phyloP scores from a whole-genome alignment of 2,888 invertebrate genomes.

The Phyllotreta striolata region DNA sequence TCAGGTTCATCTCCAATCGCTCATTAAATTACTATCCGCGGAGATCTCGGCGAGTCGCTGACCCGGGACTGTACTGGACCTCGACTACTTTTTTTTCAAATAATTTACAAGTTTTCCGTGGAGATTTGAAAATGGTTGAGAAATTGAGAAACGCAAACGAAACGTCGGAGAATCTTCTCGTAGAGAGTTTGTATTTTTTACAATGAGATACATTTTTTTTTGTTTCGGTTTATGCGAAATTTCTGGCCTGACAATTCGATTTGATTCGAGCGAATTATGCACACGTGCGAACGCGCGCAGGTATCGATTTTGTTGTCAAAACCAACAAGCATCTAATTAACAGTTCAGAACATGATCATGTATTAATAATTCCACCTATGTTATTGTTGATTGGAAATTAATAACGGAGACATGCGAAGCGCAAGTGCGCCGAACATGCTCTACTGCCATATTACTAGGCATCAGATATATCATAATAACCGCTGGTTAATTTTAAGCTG shows the following conservation, averaged over 20 bases:
- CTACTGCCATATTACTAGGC: no score
- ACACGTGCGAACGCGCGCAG: neutral
- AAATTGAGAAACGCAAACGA: no score
- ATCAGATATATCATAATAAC: no score
- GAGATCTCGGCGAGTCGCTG: constrained; percentile 48
- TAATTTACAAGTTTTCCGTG: no score
- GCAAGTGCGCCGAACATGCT: constrained; percentile 6
- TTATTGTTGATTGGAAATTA: constrained; percentile 33
- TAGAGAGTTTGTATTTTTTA: no score
- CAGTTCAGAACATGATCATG: constrained; percentile 29
- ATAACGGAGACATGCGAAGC: constrained; percentile 29
- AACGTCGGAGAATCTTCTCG: no score
- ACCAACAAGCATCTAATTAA: constrained; percentile 32
- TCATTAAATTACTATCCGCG: constrained; percentile 51
- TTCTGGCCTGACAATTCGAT: neutral
- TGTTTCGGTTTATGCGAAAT: no score
- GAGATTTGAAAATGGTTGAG: no score
- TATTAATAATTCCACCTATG: constrained; percentile 33
- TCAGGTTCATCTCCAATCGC: constrained; percentile 48
- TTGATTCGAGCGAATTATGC: neutral
- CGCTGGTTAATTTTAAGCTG: no score
- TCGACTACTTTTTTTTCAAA: no score
- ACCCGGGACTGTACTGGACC: constrained; percentile 36
- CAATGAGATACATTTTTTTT: no score
- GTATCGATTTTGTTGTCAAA: constrained; percentile 32